Percentiles rank a stretch among this genome's conserved stretches.
phyloP scores from a whole-genome alignment of 2,888 invertebrate species.

The Pseudanteris insignis region DNA sequence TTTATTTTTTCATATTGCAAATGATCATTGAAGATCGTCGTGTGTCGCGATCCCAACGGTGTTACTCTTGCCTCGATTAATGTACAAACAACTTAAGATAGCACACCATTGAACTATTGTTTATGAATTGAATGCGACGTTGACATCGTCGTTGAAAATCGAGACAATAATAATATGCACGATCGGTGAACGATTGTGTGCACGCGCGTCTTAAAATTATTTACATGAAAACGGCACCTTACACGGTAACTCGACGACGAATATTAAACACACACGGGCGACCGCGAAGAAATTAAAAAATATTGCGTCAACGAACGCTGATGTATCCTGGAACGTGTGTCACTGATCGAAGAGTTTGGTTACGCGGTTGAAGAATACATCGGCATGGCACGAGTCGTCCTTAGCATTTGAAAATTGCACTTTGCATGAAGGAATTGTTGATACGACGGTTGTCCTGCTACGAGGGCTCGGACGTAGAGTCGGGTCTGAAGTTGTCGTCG shows the following conservation, averaged over 20 bases:
- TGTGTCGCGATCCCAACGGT: slow-evolving; percentile 18
- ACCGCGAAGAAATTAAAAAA: slow-evolving; percentile 20
- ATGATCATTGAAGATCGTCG: slow-evolving; percentile 51
- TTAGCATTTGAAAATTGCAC: slow-evolving; percentile 39
- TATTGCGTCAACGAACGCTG: slow-evolving; percentile 5
- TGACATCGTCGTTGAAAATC: slow-evolving; percentile 26
- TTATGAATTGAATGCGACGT: no score
- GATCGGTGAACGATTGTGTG: slow-evolving; percentile 33
- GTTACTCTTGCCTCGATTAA: slow-evolving; percentile 21
- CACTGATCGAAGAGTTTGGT: no score
- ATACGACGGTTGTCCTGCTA: slow-evolving; percentile 51
- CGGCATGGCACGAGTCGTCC: slow-evolving; percentile 12
- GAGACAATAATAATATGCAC: slow-evolving; percentile 35
- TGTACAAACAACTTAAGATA: no score
- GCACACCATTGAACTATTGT: no score
- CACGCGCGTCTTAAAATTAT: slow-evolving; percentile 22
- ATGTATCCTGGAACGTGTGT: slow-evolving; percentile 24
- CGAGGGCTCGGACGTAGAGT: slow-evolving; percentile 65
- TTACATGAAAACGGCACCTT: slow-evolving; percentile 34
- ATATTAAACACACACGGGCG: slow-evolving; percentile 18
- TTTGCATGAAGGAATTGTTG: slow-evolving; percentile 22
- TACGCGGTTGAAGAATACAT: slow-evolving; percentile 19
- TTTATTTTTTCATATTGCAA: slow-evolving; percentile 56
- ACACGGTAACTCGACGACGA: slow-evolving; percentile 27
- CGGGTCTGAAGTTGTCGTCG: slow-evolving; percentile 56